phyloP scores from a whole-genome alignment of 2,888 invertebrate genomes.

The Dicyrtoma fusca region DNA sequence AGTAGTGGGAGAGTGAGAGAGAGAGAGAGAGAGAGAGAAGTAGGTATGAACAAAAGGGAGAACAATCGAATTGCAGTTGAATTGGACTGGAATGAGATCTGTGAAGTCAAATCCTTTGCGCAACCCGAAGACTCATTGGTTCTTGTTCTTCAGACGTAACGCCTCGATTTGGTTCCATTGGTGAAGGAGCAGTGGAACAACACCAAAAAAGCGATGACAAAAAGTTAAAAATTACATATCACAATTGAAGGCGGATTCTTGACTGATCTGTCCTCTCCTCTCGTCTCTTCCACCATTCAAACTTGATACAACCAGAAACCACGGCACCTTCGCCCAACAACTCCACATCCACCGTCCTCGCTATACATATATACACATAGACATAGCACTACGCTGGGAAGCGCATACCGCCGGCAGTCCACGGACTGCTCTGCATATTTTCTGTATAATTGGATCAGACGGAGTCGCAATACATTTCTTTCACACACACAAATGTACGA shows the following conservation, averaged over 20 bases:
- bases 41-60: slow-evolving; percentile 35
- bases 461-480: no score
- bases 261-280: slow-evolving; percentile 54
- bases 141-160: slow-evolving; percentile 56
- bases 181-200: slow-evolving; percentile 54
- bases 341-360: slow-evolving; percentile 35
- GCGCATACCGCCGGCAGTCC: no score
- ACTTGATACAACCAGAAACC: slow-evolving; percentile 12
- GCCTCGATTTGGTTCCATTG: slow-evolving; percentile 57
- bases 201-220: slow-evolving; percentile 57
- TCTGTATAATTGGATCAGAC: no score
- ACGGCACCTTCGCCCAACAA: slow-evolving; percentile 41
- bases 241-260: slow-evolving; percentile 57
- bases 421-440: no score
- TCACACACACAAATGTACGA: no score
- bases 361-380: slow-evolving; percentile 39
- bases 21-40: slow-evolving; percentile 31
- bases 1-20: slow-evolving; percentile 4
- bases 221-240: slow-evolving; percentile 57
- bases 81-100: slow-evolving; percentile 51
- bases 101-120: slow-evolving; percentile 55
- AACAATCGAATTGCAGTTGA: slow-evolving; percentile 52
- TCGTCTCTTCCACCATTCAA: slow-evolving; percentile 39
- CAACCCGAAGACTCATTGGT: slow-evolving; percentile 57
- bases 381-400: no score